Evolutionary conservation across 2,888 invertebrate species (phyloP).

Genomic region (Dynastes grantii): DNA sequence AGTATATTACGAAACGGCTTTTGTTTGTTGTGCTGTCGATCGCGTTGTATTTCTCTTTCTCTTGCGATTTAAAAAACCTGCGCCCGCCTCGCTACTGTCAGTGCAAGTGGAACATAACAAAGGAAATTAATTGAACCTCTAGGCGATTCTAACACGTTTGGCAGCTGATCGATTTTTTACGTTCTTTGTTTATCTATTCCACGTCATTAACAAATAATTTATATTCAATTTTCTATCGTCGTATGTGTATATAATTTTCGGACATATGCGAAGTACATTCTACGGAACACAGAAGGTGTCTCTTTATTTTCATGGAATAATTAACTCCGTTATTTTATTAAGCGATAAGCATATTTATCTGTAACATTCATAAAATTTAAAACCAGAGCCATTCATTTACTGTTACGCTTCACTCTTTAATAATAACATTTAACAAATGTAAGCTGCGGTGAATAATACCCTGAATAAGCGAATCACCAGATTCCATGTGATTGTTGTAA

Average conservation of each 20-base stretch:
- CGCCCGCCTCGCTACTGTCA: neutral
- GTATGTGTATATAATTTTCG: conserved; percentile 19
- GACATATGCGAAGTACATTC: neutral
- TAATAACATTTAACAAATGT: no score
- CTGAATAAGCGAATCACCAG: no score
- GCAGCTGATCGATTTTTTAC: conserved; percentile 37
- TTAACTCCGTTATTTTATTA: no score
- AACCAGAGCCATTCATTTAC: no score
- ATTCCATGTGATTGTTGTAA: no score
- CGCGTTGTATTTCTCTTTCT: neutral
- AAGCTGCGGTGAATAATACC: no score
- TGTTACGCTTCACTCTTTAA: no score
- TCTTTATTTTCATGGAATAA: no score
- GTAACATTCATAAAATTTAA: no score
- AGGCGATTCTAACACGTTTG: conserved; percentile 38
- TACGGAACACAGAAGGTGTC: neutral
- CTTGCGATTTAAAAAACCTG: conserved; percentile 17
- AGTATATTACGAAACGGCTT: neutral
- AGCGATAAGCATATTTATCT: no score
- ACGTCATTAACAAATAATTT: conserved; percentile 18
- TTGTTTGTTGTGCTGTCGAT: neutral
- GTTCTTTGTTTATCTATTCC: conserved; percentile 23
- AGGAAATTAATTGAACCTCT: conserved; percentile 37
- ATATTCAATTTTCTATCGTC: conserved; percentile 20
- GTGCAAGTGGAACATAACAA: conserved; percentile 21